Evolutionary conservation across 2,888 invertebrate species (phyloP).

Genomic region (Diaperis boleti): DNA sequence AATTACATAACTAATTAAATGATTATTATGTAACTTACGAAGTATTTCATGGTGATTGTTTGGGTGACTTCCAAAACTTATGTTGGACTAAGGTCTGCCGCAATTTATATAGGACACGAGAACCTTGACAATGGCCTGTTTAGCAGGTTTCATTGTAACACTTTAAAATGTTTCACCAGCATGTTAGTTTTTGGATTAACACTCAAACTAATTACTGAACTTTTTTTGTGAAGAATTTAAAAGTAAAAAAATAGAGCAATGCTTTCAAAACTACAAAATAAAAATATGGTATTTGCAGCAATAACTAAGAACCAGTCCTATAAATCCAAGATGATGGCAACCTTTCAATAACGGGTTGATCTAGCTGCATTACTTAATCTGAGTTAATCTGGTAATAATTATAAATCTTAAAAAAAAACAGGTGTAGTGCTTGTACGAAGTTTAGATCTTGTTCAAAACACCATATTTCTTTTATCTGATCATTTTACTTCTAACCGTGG

Average conservation of each 20-base stretch:
- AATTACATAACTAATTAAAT: too few species aligned
- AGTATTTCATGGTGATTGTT: slow-evolving; percentile 6
- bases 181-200: not conserved
- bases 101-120: slow-evolving; percentile 15
- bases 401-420: too few species aligned
- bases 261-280: slow-evolving; percentile 1
- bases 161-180: slow-evolving; percentile 19
- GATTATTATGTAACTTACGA: not conserved
- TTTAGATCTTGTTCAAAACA: too few species aligned
- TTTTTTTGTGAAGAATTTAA: not conserved
- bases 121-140: slow-evolving; percentile 19
- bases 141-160: slow-evolving; percentile 18
- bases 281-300: slow-evolving; percentile 10
- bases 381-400: not conserved
- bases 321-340: slow-evolving; percentile 4
- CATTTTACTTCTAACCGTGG: too few species aligned
- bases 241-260: slow-evolving; percentile 3
- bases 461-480: too few species aligned
- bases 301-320: slow-evolving; percentile 2
- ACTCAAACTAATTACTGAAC: not conserved
- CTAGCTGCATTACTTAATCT: slow-evolving; percentile 4
- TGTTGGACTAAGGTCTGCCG: not conserved
- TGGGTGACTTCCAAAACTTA: slow-evolving; percentile 3
- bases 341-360: not conserved
- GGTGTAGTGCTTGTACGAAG: too few species aligned